A percentile compares a stretch with the other conserved stretches of the same genome.
Conservation (phyloP, 2,797 vertebrate genomes). For the Psittacula echo region DNA sequence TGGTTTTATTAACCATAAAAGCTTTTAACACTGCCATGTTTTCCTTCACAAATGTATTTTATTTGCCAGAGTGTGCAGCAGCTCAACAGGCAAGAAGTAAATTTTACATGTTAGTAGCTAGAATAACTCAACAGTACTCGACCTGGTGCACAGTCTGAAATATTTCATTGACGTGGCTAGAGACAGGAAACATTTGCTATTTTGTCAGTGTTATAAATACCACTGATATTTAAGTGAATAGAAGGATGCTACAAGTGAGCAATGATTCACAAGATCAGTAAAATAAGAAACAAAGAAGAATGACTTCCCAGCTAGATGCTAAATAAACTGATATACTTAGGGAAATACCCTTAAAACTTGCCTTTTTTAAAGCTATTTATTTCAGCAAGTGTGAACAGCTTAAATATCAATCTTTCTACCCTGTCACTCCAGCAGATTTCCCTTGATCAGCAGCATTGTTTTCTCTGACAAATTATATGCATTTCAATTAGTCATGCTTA, state of each 20-base stretch:
- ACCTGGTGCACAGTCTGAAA: background rate
- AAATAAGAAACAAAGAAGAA: background rate
- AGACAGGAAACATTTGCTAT: background rate
- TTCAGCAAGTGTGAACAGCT: background rate
- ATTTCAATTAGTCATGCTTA: background rate
- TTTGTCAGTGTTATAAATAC: background rate
- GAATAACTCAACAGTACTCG: rapidly evolving
- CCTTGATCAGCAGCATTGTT: background rate
- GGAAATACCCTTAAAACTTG: background rate
- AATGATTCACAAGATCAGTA: background rate
- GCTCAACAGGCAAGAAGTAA: background rate
- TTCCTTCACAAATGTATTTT: background rate
- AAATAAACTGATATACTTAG: background rate
- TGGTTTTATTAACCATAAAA: background rate
- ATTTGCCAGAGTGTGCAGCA: background rate
- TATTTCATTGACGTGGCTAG: background rate
- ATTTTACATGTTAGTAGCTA: background rate
- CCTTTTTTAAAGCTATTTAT: background rate
- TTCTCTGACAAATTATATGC: background rate
- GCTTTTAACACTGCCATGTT: background rate
- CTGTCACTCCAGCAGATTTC: background rate
- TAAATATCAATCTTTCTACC: background rate
- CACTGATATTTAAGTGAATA: background rate
- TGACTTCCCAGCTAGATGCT: background rate
- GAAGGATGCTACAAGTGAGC: background rate